Evolutionary conservation across 1,140 invertebrate genomes (phyloP).

Genomic region (Caenorhabditis brenneri): DNA sequence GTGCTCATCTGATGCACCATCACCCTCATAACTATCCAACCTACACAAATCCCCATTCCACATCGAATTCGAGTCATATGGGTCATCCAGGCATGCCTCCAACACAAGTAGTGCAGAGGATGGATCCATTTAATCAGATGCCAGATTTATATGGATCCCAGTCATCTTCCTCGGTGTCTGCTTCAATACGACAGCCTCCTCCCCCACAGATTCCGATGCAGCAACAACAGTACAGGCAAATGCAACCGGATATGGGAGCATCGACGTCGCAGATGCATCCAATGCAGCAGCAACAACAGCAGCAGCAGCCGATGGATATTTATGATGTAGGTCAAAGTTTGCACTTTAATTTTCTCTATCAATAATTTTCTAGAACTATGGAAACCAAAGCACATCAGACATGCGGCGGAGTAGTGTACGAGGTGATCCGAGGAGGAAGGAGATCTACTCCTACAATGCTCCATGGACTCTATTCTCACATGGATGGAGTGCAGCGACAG

Average conservation of each 20-base stretch:
- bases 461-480: slow-evolving; percentile 97
- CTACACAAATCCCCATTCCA: background rate
- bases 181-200: background rate
- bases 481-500: slow-evolving; percentile 97
- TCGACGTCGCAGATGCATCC: slow-evolving; percentile 13
- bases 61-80: background rate
- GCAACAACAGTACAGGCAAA: background rate
- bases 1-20: slow-evolving; percentile 5
- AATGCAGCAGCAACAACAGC: background rate
- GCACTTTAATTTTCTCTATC: no score
- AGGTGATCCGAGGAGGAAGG: slow-evolving; percentile 66
- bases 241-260: background rate
- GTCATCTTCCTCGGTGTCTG: background rate
- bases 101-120: background rate
- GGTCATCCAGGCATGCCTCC: background rate
- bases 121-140: slow-evolving; percentile 26
- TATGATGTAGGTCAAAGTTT: slow-evolving; percentile 37
- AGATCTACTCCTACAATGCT: slow-evolving; percentile 92
- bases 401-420: background rate
- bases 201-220: background rate
- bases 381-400: background rate
- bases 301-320: background rate
- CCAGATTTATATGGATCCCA: background rate
- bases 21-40: background rate
- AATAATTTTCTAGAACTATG: background rate